phyloP scores from a whole-genome alignment of 2,888 invertebrate genomes.

The Amiota communis region DNA sequence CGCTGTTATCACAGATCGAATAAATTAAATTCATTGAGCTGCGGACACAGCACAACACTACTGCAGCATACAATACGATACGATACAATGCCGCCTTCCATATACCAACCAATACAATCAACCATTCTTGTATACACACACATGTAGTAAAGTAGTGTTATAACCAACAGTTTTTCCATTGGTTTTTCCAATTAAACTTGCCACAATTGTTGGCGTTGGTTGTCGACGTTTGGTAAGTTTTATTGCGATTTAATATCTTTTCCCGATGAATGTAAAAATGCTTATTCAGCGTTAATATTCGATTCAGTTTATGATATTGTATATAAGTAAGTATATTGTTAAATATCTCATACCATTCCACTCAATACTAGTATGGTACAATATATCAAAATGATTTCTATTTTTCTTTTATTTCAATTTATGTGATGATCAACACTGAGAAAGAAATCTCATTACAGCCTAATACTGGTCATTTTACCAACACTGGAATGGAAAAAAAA shows the following conservation, averaged over 20 bases:
- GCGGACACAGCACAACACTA: slow-evolving; percentile 36
- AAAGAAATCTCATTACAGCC: slow-evolving; percentile 28
- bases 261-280: slow-evolving; percentile 17
- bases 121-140: slow-evolving; percentile 24
- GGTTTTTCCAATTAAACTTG: slow-evolving; percentile 61
- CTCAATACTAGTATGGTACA: too few species aligned
- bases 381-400: too few species aligned
- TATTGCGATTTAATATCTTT: slow-evolving; percentile 54
- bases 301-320: slow-evolving; percentile 26
- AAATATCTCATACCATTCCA: too few species aligned
- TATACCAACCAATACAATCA: slow-evolving; percentile 31
- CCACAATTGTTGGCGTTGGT: slow-evolving; percentile 33
- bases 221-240: slow-evolving; percentile 37
- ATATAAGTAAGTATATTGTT: not conserved
- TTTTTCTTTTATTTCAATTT: too few species aligned
- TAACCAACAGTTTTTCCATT: slow-evolving; percentile 43
- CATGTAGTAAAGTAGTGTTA: not conserved
- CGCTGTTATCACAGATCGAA: slow-evolving; percentile 70
- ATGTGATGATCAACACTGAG: too few species aligned
- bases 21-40: slow-evolving; percentile 68
- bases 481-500: slow-evolving; percentile 31
- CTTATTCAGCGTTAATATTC: slow-evolving; percentile 36
- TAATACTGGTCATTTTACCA: slow-evolving; percentile 46
- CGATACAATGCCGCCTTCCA: slow-evolving; percentile 30
- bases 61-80: not conserved